Conservation (phyloP, 2,888 invertebrate species). For the Nebria salina region DNA sequence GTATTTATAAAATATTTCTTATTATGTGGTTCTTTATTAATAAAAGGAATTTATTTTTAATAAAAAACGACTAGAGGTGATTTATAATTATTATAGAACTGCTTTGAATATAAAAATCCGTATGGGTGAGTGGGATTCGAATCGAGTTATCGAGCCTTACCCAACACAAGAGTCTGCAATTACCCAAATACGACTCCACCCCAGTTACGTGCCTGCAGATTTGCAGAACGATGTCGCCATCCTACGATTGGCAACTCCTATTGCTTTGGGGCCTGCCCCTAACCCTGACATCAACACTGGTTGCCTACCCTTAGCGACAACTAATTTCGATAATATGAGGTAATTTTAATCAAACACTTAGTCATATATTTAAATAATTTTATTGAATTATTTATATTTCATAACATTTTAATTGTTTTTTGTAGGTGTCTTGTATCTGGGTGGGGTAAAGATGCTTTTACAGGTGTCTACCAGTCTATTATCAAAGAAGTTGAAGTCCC, state of each 20-base stretch:
- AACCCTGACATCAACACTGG: slow-evolving; percentile 68
- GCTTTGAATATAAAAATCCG: slow-evolving; percentile 38
- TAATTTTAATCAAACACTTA: not conserved
- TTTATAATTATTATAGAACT: slow-evolving; percentile 16
- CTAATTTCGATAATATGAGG: slow-evolving; percentile 35
- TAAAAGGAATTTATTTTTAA: too few species aligned
- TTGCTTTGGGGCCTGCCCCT: slow-evolving; percentile 66
- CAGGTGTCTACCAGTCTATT: slow-evolving; percentile 71
- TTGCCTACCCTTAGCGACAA: slow-evolving; percentile 66
- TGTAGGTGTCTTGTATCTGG: slow-evolving; percentile 72
- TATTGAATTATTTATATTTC: not conserved
- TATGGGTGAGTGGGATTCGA: slow-evolving; percentile 80
- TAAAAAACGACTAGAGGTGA: too few species aligned
- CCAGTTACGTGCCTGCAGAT: slow-evolving; percentile 75
- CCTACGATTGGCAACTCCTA: slow-evolving; percentile 71
- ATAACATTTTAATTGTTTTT: not conserved
- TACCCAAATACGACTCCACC: slow-evolving; percentile 61
- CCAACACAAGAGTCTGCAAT: slow-evolving; percentile 72
- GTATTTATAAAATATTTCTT: too few species aligned
- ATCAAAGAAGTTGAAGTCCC: slow-evolving; percentile 78
- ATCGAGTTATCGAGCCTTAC: slow-evolving; percentile 71
- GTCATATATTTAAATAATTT: not conserved
- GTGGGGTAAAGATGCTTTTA: slow-evolving; percentile 82
- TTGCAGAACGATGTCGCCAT: slow-evolving; percentile 86
- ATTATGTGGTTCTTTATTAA: too few species aligned